phyloP scores from a whole-genome alignment of 2,888 invertebrate genomes.

The Sthenelais limicola region DNA sequence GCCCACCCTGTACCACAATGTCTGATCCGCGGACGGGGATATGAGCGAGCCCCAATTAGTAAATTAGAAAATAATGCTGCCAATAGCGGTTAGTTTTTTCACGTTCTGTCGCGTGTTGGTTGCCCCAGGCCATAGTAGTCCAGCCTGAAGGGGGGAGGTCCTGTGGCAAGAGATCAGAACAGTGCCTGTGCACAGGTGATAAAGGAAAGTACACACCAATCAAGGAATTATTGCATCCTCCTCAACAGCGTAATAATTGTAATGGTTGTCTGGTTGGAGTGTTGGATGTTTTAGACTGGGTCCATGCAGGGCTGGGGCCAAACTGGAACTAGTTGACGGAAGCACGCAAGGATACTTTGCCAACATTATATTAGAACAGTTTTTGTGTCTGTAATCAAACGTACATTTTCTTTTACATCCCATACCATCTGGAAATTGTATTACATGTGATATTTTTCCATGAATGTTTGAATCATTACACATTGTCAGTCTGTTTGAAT shows the following conservation, averaged over 20 bases:
- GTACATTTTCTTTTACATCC: too few relatives aligned
- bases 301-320: too few relatives aligned
- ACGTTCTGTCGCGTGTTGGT: background rate
- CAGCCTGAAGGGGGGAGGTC: too few relatives aligned
- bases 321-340: too few relatives aligned
- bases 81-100: slow-evolving; percentile 29
- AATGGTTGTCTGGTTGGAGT: slow-evolving; percentile 7
- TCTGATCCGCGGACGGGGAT: background rate
- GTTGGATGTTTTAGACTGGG: too few relatives aligned
- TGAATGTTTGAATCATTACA: too few relatives aligned
- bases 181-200: slow-evolving; percentile 24
- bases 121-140: slow-evolving; percentile 4
- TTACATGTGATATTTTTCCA: too few relatives aligned
- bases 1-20: background rate
- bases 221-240: slow-evolving; percentile 33
- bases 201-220: slow-evolving; percentile 31
- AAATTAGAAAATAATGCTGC: slow-evolving; percentile 36
- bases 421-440: too few relatives aligned
- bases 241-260: slow-evolving; percentile 28
- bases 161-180: slow-evolving; percentile 17
- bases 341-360: too few relatives aligned
- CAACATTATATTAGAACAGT: too few relatives aligned
- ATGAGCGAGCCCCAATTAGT: slow-evolving; percentile 2
- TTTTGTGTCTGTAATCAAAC: too few relatives aligned
- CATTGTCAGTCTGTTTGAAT: too few relatives aligned